Conservation (phyloP, 1,140 invertebrate genomes). For the Danaus melanippus region DNA sequence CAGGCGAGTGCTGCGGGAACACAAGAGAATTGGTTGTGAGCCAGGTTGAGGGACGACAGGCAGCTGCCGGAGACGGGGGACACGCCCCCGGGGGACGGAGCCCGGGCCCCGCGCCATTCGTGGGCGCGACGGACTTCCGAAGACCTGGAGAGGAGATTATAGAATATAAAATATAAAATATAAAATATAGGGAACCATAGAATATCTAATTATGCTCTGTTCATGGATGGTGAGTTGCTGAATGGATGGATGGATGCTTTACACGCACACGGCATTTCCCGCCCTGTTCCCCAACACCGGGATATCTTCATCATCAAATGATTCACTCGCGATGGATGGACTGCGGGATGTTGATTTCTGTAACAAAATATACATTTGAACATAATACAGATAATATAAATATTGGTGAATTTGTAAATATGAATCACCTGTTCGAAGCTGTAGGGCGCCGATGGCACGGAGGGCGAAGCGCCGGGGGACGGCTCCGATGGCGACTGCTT, state of each 20-base stretch:
- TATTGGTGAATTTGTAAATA: constrained; percentile 11
- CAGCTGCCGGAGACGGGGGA: constrained; percentile 80
- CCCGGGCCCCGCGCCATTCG: constrained; percentile 78
- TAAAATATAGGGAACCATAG: not conserved
- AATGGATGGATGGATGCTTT: not conserved
- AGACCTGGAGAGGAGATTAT: constrained; percentile 27
- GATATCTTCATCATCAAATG: constrained; percentile 33
- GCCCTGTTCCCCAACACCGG: constrained; percentile 35
- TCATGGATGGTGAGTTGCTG: no score
- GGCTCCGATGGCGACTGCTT: constrained; percentile 23
- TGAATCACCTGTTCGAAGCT: constrained; percentile 13
- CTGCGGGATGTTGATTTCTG: constrained; percentile 45
- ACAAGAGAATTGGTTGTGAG: constrained; percentile 91
- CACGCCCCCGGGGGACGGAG: constrained; percentile 68
- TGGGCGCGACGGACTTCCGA: constrained; percentile 75
- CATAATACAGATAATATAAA: constrained; percentile 21
- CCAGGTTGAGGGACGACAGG: constrained; percentile 86
- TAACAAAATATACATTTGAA: not conserved
- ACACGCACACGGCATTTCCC: constrained; percentile 50
- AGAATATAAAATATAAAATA: constrained; percentile 3
- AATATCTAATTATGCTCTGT: not conserved
- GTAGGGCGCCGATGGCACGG: constrained; percentile 27
- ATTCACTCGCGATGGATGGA: constrained; percentile 40
- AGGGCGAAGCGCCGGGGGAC: constrained; percentile 38
- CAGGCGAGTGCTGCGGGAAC: constrained; percentile 93